Conservation (phyloP, 2,113 vertebrate species). For the Panthera leo region DNA sequence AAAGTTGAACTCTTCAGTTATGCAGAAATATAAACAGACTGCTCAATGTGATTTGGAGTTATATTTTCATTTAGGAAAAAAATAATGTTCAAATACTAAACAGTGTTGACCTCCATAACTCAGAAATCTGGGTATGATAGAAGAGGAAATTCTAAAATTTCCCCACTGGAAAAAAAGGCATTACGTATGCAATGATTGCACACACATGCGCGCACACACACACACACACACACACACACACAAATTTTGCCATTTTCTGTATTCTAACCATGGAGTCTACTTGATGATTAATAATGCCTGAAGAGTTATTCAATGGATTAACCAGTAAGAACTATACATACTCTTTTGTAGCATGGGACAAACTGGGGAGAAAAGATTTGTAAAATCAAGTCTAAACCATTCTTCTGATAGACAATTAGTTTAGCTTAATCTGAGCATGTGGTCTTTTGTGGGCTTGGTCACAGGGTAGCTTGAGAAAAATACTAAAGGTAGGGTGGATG, state of each 20-base stretch:
- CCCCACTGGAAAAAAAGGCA: neutral
- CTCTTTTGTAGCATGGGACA: neutral
- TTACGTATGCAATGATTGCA: neutral
- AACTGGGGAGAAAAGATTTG: neutral
- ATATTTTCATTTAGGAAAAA: slow-evolving; percentile 65
- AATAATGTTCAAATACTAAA: slow-evolving; percentile 18
- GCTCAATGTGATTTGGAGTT: slow-evolving; percentile 63
- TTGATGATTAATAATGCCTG: neutral
- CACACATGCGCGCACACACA: neutral
- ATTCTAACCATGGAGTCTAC: neutral
- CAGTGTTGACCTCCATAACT: neutral
- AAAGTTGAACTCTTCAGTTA: slow-evolving; percentile 79
- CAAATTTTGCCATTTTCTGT: neutral
- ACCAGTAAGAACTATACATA: neutral
- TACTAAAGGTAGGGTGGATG: neutral
- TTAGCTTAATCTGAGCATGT: neutral
- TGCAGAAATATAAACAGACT: slow-evolving; percentile 75
- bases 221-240: neutral
- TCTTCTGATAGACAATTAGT: neutral
- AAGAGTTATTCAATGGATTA: neutral
- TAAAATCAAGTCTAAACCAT: neutral
- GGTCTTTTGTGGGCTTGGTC: neutral
- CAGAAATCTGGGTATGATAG: slow-evolving; percentile 47
- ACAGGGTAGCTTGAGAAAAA: neutral
- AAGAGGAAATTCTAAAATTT: slow-evolving; percentile 43